A percentile compares a stretch with the other conserved stretches of the same genome.
phyloP scores from a whole-genome alignment of 2,113 vertebrate species.

The Oostethus manadensis region DNA sequence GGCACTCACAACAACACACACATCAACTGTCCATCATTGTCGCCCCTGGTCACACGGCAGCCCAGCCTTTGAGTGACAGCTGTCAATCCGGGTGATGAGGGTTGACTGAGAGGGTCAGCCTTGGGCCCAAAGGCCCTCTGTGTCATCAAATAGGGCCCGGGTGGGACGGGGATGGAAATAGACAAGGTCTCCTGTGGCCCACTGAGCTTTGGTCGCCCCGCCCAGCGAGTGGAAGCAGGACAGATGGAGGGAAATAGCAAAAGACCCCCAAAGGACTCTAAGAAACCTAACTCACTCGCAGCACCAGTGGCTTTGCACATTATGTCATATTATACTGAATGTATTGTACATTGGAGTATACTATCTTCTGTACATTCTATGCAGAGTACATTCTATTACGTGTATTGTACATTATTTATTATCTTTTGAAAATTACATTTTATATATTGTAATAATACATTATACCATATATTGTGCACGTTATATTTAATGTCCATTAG shows the following conservation, averaged over 20 bases:
- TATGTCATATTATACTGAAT: too few relatives aligned
- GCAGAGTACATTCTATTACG: too few relatives aligned
- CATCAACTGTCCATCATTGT: slow-evolving; percentile 37
- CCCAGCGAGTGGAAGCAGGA: slow-evolving; percentile 37
- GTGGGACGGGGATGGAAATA: slow-evolving; percentile 42
- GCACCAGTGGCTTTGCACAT: neutral
- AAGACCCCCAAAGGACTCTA: slow-evolving; percentile 16
- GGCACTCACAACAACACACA: slow-evolving; percentile 11
- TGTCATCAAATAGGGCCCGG: slow-evolving; percentile 24
- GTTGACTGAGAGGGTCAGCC: slow-evolving; percentile 56
- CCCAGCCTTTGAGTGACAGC: slow-evolving; percentile 50
- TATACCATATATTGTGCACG: too few relatives aligned
- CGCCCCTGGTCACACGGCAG: slow-evolving; percentile 25
- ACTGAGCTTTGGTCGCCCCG: slow-evolving; percentile 32
- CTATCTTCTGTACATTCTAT: too few relatives aligned
- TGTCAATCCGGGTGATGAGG: slow-evolving; percentile 49
- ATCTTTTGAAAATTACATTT: too few relatives aligned
- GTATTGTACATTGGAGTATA: too few relatives aligned
- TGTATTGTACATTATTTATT: too few relatives aligned
- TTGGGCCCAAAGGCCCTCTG: slow-evolving; percentile 29
- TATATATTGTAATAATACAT: too few relatives aligned
- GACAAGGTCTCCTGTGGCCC: slow-evolving; percentile 44
- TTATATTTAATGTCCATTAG: too few relatives aligned
- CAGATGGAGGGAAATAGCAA: slow-evolving; percentile 10
- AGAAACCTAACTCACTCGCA: slow-evolving; percentile 16